These are phyloP conservation scores for Leguminivora glycinivorella DNA, from an alignment of 1,140 invertebrate species.

Conservation along the genomic window DNA sequence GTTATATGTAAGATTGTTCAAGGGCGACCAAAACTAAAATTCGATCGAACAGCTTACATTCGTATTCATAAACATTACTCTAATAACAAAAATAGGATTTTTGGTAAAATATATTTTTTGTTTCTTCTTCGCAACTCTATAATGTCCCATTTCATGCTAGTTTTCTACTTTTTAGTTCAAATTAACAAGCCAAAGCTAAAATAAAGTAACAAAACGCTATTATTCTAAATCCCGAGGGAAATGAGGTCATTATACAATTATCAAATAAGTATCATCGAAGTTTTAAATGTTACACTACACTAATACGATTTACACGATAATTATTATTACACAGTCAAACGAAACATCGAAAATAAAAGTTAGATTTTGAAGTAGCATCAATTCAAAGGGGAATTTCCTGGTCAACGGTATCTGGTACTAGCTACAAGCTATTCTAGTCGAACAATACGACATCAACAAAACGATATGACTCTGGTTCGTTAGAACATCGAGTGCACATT, in stretches of 20 bases:
- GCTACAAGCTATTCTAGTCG: neutral
- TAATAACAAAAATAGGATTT: slow-evolving; percentile 75
- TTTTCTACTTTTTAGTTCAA: slow-evolving; percentile 33
- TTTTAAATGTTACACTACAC: slow-evolving; percentile 44
- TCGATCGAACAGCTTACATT: slow-evolving; percentile 59
- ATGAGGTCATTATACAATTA: slow-evolving; percentile 49
- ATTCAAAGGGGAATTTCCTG: neutral
- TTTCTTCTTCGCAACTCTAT: slow-evolving; percentile 59
- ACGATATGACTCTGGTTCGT: neutral
- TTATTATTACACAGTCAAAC: slow-evolving; percentile 40
- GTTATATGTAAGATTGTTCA: slow-evolving; percentile 28
- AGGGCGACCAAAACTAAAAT: slow-evolving; percentile 43
- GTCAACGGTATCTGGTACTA: neutral
- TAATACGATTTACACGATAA: slow-evolving; percentile 49
- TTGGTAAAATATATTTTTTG: slow-evolving; percentile 68
- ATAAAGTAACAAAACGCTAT: slow-evolving; percentile 41
- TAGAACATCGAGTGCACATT: neutral
- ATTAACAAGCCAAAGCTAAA: slow-evolving; percentile 40
- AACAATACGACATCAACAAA: neutral
- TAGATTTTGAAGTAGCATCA: slow-evolving; percentile 43
- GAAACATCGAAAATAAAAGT: slow-evolving; percentile 36
- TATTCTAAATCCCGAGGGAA: slow-evolving; percentile 48
- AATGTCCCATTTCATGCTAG: slow-evolving; percentile 56
- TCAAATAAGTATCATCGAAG: slow-evolving; percentile 39
- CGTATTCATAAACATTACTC: slow-evolving; percentile 63